Evolutionary conservation across 2,888 invertebrate genomes (phyloP).

Genomic region (Strigamia transsilvanica): DNA sequence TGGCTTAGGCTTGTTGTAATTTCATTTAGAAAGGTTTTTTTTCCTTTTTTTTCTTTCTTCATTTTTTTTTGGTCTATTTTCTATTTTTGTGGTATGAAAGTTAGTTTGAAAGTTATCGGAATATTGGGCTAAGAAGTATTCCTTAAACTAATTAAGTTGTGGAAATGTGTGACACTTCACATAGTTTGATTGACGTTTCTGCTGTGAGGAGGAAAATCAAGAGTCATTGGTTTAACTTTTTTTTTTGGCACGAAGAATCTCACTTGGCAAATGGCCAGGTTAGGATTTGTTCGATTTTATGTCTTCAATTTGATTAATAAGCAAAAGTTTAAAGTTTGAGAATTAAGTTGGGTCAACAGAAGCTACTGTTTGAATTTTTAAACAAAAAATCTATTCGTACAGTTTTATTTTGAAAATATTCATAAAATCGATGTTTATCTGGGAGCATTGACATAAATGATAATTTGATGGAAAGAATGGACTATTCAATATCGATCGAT

Average conservation of each 20-base stretch:
- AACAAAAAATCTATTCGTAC: too few relatives aligned
- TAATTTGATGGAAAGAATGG: too few relatives aligned
- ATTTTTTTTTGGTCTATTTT: background rate
- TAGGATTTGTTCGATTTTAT: slow-evolving; percentile 45
- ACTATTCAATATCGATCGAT: too few relatives aligned
- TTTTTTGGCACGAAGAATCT: slow-evolving; percentile 46
- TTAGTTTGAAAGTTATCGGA: slow-evolving; percentile 1
- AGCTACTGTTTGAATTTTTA: background rate
- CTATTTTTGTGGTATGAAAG: background rate
- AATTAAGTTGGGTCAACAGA: slow-evolving; percentile 4
- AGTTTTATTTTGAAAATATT: too few relatives aligned
- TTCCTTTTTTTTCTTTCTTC: too few relatives aligned
- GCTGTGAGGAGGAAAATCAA: slow-evolving; percentile 40
- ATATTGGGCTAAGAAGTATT: background rate
- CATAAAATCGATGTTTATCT: too few relatives aligned
- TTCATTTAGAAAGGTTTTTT: background rate
- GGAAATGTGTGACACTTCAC: slow-evolving; percentile 43
- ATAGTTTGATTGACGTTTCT: slow-evolving; percentile 36
- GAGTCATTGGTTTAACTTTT: slow-evolving; percentile 36
- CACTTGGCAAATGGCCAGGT: slow-evolving; percentile 27
- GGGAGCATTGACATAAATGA: too few relatives aligned
- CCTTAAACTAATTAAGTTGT: slow-evolving; percentile 39
- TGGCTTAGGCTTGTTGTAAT: background rate
- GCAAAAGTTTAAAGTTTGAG: slow-evolving; percentile 26
- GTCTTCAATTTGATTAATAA: slow-evolving; percentile 49